Conservation (phyloP, 2,113 vertebrate species). For the Pipa parva region DNA sequence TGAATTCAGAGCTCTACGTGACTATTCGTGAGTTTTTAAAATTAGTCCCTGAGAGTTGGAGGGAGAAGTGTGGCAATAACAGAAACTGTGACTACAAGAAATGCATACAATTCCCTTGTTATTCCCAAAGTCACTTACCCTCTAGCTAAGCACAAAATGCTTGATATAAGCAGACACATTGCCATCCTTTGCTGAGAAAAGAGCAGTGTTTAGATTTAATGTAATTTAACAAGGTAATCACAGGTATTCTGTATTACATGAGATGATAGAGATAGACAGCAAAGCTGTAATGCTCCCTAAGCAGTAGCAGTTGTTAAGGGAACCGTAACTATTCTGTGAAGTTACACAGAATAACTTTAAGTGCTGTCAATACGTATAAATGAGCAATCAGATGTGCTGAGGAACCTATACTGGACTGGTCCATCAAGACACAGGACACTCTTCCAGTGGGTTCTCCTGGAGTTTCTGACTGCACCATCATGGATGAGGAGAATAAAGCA, state of each 20-base stretch:
- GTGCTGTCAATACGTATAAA: not conserved
- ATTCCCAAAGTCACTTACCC: not conserved
- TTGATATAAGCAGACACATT: conserved; percentile 21
- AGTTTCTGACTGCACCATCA: no score
- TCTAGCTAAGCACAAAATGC: conserved; percentile 13
- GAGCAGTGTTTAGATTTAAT: conserved; percentile 27
- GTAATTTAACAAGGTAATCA: conserved; percentile 34
- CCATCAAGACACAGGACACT: no score
- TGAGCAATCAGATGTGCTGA: conserved; percentile 5
- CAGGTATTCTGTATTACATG: conserved; percentile 17
- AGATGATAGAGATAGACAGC: conserved; percentile 19
- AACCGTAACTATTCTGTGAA: not conserved
- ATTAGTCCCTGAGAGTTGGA: not conserved
- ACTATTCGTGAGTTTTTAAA: no score
- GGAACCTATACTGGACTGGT: no score
- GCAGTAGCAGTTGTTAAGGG: not conserved
- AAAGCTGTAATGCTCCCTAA: not conserved
- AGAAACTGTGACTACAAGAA: no score
- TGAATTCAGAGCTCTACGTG: no score
- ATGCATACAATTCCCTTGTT: no score
- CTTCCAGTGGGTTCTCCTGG: no score
- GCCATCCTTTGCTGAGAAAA: conserved; percentile 11
- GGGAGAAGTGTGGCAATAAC: no score
- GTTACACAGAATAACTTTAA: not conserved
- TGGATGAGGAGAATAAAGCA: no score